Percentiles rank a stretch among this genome's conserved stretches.
phyloP scores from a whole-genome alignment of 2,113 vertebrate genomes.

The Ranitomeya variabilis region DNA sequence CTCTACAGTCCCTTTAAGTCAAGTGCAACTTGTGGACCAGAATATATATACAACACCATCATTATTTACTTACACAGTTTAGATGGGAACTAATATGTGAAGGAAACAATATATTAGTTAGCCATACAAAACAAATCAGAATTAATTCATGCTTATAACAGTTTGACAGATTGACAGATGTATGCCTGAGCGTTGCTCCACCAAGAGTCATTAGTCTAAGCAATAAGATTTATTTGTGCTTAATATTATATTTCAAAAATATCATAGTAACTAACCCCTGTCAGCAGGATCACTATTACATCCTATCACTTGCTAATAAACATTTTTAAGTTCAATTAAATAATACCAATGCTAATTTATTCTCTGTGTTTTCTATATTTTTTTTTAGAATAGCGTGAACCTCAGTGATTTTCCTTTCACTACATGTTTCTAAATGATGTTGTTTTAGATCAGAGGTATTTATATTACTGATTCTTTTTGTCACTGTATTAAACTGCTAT shows the following conservation, averaged over 20 bases:
- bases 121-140: slow-evolving; percentile 3
- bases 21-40: neutral
- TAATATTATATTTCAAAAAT: slow-evolving; percentile 16
- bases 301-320: slow-evolving; percentile 40
- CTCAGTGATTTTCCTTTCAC: slow-evolving; percentile 4
- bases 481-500: slow-evolving; percentile 27
- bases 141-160: slow-evolving; percentile 40
- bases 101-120: slow-evolving; percentile 3
- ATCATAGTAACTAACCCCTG: slow-evolving; percentile 10
- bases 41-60: neutral
- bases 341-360: slow-evolving; percentile 1
- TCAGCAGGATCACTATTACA: neutral
- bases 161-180: neutral
- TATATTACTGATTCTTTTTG: slow-evolving; percentile 20
- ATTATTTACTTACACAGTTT: neutral
- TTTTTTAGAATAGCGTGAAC: neutral
- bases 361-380: neutral
- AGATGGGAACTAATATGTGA: neutral
- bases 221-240: slow-evolving; percentile 23
- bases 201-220: neutral
- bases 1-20: neutral
- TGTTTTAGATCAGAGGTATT: slow-evolving; percentile 18
- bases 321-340: slow-evolving; percentile 14
- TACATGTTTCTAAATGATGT: neutral
- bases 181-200: slow-evolving; percentile 5